phyloP scores from a whole-genome alignment of 2,888 invertebrate genomes.

The Bombylius discolor region DNA sequence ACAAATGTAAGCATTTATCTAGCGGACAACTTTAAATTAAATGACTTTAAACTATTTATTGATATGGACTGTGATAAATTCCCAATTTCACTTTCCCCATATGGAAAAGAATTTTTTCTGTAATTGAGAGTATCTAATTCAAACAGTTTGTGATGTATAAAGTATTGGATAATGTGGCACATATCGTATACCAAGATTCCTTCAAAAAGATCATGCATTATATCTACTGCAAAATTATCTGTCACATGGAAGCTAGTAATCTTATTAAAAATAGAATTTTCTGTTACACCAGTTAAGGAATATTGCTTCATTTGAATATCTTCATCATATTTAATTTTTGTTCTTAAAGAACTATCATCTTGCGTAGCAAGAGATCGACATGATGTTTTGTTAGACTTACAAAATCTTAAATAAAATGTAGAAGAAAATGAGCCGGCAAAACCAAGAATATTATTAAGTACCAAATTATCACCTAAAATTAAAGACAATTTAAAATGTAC shows the following conservation, averaged over 20 bases:
- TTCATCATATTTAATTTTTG: neutral
- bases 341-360: neutral
- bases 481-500: neutral
- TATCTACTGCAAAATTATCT: neutral
- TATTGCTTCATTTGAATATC: neutral
- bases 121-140: neutral
- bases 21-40: neutral
- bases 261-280: neutral
- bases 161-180: neutral
- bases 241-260: neutral
- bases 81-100: neutral
- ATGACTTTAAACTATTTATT: neutral
- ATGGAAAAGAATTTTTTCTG: neutral
- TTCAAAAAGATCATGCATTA: slow-evolving; percentile 2
- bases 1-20: neutral
- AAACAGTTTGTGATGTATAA: neutral
- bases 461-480: slow-evolving; percentile 1
- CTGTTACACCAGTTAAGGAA: neutral
- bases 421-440: slow-evolving; percentile 1
- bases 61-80: neutral
- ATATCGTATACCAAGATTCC: neutral
- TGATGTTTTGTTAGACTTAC: neutral
- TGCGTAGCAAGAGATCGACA: neutral
- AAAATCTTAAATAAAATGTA: slow-evolving; percentile 1
- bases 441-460: neutral